Conservation (phyloP, 2,113 vertebrate genomes). For the Rhea americana region DNA sequence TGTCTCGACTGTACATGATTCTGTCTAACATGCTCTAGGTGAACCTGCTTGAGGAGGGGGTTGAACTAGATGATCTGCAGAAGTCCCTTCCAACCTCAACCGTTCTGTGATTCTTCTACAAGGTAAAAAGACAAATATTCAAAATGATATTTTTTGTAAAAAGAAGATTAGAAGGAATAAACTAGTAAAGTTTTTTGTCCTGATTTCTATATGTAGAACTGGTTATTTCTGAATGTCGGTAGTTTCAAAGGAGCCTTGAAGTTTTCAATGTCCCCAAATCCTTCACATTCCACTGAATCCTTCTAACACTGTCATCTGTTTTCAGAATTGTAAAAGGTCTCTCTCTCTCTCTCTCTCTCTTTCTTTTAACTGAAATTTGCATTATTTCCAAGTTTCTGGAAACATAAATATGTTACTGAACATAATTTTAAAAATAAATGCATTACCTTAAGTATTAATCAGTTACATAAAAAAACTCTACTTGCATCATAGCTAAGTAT, state of each 20-base stretch:
- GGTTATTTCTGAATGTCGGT: no score
- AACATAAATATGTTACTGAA: not conserved
- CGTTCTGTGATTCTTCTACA: no score
- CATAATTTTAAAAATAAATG: conserved; percentile 5
- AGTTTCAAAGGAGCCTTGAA: not conserved
- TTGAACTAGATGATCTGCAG: no score
- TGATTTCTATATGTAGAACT: no score
- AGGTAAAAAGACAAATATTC: not conserved
- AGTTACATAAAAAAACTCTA: conserved; percentile 20
- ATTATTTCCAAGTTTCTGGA: not conserved
- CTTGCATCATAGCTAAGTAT: not conserved
- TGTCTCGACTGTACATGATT: no score
- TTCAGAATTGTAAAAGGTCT: not conserved
- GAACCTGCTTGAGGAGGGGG: no score
- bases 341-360: not conserved
- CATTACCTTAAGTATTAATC: conserved; percentile 31
- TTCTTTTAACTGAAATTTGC: not conserved
- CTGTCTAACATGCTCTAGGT: no score
- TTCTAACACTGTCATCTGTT: not conserved
- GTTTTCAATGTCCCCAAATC: not conserved
- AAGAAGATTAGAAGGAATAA: not conserved
- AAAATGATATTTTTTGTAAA: not conserved
- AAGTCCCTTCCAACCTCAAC: no score
- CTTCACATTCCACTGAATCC: not conserved
- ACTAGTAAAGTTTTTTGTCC: not conserved